Conservation (phyloP, 2,113 vertebrate genomes). For the Deroptyus accipitrinus region DNA sequence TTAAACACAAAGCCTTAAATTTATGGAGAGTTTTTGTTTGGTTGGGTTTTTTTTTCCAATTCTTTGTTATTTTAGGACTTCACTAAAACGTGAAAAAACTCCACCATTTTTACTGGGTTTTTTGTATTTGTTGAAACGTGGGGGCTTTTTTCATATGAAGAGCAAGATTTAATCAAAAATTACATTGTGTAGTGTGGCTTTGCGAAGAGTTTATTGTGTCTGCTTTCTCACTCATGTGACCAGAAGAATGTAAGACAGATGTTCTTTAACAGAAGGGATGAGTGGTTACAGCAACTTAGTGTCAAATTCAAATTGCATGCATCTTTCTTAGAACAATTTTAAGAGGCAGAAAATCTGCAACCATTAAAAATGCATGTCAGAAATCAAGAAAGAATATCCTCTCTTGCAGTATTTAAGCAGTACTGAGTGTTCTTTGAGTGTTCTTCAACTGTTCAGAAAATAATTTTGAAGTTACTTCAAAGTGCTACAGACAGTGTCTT, state of each 20-base stretch:
- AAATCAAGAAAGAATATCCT: neutral
- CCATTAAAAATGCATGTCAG: neutral
- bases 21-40: neutral
- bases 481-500: neutral
- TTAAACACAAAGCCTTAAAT: neutral
- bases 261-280: neutral
- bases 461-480: neutral
- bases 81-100: neutral
- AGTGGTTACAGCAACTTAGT: neutral
- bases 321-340: neutral
- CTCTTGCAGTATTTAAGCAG: neutral
- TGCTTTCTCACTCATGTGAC: neutral
- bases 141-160: neutral
- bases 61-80: neutral
- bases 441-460: neutral
- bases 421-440: neutral
- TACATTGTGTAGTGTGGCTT: neutral
- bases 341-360: neutral
- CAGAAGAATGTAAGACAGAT: neutral
- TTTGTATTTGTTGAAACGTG: neutral
- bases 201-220: neutral
- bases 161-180: neutral
- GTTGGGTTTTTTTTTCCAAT: neutral
- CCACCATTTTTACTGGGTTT: neutral
- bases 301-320: neutral